phyloP scores from a whole-genome alignment of 2,888 invertebrate species.

The Mythimna impura region DNA sequence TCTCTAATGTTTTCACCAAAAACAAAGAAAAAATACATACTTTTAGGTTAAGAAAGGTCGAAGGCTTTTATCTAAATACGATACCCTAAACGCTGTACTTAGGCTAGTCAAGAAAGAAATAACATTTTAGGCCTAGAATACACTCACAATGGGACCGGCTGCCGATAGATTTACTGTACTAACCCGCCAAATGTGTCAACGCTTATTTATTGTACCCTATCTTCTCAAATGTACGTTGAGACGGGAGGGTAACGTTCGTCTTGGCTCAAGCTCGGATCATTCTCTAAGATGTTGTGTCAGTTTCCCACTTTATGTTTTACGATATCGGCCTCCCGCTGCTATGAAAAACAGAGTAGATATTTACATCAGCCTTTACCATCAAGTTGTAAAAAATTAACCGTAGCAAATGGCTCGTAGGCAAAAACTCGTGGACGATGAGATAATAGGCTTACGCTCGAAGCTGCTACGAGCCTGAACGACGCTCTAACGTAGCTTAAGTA shows the following conservation, averaged over 20 bases:
- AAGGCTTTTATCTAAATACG: constrained; percentile 59
- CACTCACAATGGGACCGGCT: constrained; percentile 29
- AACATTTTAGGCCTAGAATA: constrained; percentile 40
- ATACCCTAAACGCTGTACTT: constrained; percentile 37
- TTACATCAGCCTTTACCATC: constrained; percentile 4
- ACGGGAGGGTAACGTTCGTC: constrained; percentile 27
- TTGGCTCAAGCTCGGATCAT: constrained; percentile 34
- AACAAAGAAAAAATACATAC: constrained; percentile 34
- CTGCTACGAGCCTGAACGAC: constrained; percentile 35
- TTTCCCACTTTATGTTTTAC: constrained; percentile 46
- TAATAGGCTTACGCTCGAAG: constrained; percentile 52
- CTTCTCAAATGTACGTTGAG: constrained; percentile 31
- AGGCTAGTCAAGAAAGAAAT: constrained; percentile 33
- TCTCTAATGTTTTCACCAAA: constrained; percentile 36
- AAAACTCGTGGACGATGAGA: constrained; percentile 42
- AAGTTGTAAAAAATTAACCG: constrained; percentile 42
- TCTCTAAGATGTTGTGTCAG: constrained; percentile 32
- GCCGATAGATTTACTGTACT: constrained; percentile 42
- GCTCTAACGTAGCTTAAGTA: constrained; percentile 47
- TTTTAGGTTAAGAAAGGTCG: constrained; percentile 34
- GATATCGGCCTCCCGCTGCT: constrained; percentile 12
- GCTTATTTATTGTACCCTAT: constrained; percentile 52
- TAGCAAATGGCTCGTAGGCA: constrained; percentile 40
- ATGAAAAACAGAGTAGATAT: constrained; percentile 15
- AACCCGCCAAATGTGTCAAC: constrained; percentile 42